A percentile compares a stretch with the other conserved stretches of the same genome.
These are phyloP conservation scores for Trichopoda pennipes DNA, from an alignment of 2,888 invertebrate species.

Conservation along the genomic window DNA sequence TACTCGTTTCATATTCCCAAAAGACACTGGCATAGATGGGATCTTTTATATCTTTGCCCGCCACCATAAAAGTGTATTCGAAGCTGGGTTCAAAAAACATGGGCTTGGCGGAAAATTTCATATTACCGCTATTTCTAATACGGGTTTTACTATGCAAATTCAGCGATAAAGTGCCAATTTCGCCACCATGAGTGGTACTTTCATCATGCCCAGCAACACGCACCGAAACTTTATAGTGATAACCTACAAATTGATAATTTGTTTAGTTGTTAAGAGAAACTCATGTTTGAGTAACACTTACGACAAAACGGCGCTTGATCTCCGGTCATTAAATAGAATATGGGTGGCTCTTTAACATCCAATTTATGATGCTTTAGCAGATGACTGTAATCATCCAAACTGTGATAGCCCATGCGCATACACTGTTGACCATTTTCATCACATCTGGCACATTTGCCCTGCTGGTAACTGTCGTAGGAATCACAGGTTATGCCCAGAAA, in stretches of 20 bases:
- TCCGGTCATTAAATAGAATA: constrained; percentile 88
- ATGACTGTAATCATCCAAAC: constrained; percentile 82
- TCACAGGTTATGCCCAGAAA: constrained; percentile 90
- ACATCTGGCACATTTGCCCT: constrained; percentile 87
- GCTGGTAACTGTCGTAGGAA: constrained; percentile 88
- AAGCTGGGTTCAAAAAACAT: constrained; percentile 85
- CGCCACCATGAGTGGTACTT: constrained; percentile 88
- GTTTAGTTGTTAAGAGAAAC: too few relatives aligned
- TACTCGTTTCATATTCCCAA: constrained; percentile 89
- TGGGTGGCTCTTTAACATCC: constrained; percentile 81
- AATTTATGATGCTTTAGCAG: constrained; percentile 81
- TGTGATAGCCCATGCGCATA: constrained; percentile 86
- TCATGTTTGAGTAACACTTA: constrained; percentile 82
- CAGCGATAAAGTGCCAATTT: constrained; percentile 87
- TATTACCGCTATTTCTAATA: constrained; percentile 83
- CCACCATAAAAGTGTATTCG: constrained; percentile 85
- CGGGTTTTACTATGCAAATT: constrained; percentile 85
- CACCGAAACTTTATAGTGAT: constrained; percentile 89
- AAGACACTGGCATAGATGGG: constrained; percentile 86
- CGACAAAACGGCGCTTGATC: constrained; percentile 88
- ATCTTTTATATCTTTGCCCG: constrained; percentile 85
- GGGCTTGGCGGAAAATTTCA: constrained; percentile 83
- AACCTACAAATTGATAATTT: constrained; percentile 82
- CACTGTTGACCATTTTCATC: constrained; percentile 85
- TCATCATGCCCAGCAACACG: constrained; percentile 88